Evolutionary conservation across 2,888 invertebrate genomes (phyloP).

Genomic region (Spilarctia lutea): DNA sequence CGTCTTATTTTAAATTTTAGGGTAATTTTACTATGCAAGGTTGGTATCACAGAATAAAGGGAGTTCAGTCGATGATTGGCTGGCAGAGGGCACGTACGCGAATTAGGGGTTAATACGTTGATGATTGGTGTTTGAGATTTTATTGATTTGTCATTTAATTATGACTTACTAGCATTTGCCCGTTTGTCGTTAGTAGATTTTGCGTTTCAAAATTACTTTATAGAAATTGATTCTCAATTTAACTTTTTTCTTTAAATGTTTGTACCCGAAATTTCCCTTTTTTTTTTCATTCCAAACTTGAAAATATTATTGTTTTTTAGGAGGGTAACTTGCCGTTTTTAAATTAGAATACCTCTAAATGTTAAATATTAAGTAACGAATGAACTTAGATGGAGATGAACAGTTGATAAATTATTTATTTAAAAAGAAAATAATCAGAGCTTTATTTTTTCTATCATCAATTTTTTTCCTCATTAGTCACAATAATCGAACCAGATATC

Average conservation of each 20-base stretch:
- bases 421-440: no score
- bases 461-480: no score
- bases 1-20: background rate
- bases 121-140: conserved; percentile 35
- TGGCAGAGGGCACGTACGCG: conserved; percentile 27
- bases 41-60: background rate
- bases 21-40: background rate
- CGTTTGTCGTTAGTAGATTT: background rate
- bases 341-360: no score
- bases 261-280: no score
- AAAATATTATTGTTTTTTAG: no score
- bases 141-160: conserved; percentile 10
- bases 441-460: no score
- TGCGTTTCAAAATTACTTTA: background rate
- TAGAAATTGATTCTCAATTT: background rate
- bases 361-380: no score
- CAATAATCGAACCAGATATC: background rate
- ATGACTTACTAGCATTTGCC: background rate
- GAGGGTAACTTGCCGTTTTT: no score
- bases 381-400: no score
- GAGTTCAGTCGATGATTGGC: conserved; percentile 38
- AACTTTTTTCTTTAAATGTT: background rate
- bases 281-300: no score
- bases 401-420: no score
- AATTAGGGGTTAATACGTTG: conserved; percentile 30